phyloP scores from a whole-genome alignment of 2,888 invertebrate genomes.

The Drosophila lacicola region DNA sequence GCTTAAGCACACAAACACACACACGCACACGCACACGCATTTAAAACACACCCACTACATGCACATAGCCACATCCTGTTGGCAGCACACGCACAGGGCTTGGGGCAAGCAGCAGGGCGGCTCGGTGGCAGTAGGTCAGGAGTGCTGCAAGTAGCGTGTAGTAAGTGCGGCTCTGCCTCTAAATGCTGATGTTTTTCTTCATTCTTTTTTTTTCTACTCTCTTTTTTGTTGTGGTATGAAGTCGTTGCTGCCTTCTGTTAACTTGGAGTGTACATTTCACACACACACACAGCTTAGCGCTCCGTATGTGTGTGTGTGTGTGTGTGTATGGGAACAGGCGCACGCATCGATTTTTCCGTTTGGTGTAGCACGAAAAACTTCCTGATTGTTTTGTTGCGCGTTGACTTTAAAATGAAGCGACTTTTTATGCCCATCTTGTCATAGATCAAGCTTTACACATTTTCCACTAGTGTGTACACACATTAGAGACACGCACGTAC shows the following conservation, averaged over 20 bases:
- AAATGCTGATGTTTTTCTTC: constrained; percentile 38
- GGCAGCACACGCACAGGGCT: constrained; percentile 26
- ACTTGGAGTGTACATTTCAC: constrained; percentile 62
- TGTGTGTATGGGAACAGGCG: constrained; percentile 60
- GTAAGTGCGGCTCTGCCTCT: constrained; percentile 65
- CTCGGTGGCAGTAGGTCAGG: constrained; percentile 67
- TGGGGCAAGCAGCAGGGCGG: constrained; percentile 5
- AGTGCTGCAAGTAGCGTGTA: constrained; percentile 73
- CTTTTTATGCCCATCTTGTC: constrained; percentile 33
- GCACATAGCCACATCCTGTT: constrained; percentile 52
- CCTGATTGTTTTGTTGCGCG: constrained; percentile 63
- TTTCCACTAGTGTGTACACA: constrained; percentile 29
- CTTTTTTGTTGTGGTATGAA: constrained; percentile 77
- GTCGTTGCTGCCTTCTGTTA: constrained; percentile 68
- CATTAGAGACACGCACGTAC: constrained; percentile 25
- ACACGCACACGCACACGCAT: constrained; percentile 19
- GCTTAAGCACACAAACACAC: constrained; percentile 13
- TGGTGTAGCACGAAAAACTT: constrained; percentile 74
- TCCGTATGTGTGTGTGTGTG: constrained; percentile 21
- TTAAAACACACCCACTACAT: constrained; percentile 11
- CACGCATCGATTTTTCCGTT: constrained; percentile 80
- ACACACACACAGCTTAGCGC: constrained; percentile 25
- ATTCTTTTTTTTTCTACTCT: constrained; percentile 28
- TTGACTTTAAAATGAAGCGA: constrained; percentile 63
- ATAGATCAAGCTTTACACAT: constrained; percentile 45